Evolutionary conservation across 2,888 invertebrate genomes (phyloP), one percentile per base, ranked within the genome.

Genomic region (Congeria kusceri): DNA sequence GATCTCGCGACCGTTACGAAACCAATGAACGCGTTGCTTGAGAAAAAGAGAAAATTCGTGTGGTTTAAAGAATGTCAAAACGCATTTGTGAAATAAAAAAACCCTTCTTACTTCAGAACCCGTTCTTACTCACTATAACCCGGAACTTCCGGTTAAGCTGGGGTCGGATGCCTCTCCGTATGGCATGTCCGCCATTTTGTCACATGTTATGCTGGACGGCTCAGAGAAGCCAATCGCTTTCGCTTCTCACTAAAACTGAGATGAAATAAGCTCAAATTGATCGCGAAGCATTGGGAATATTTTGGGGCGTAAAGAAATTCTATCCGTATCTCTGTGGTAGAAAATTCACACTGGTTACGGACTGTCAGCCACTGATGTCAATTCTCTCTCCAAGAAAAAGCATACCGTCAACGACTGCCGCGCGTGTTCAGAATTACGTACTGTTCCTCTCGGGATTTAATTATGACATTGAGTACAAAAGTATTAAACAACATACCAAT

Each of bases 91-190:
- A 49, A 63, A 28, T 62, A 84, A 9, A 91, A 91, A 65, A 39
- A 67, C 64, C 23, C 25, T 81, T 9, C 66, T 90, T 13, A 70
- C 72, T 11, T 79, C 83, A 9, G 77, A 85, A 7, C 63, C 78
- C 7, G 76, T 90, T 9, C 78, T 92, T 9, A 80, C 82, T 18
- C 91, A 92, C 74, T 92, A 87, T 82, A 88, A 93, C 62, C 88
- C 89, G 2, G 64, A 44, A 13, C 65, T 84, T 28, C 85, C 84
- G n/a, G 65, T 93, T 5, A 77, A 82, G 25, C 67, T 94, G 1
- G 88, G 92, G 0, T 89, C 90, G 29, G 94, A 94, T 85, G 93
- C 93, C 0, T 90, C 89, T 18, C 88, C 88, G 13, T 72, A 65
- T 20, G 92, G 92, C 7, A 7, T 78, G 0, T 23, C 27, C 18